phyloP scores from a whole-genome alignment of 2,113 vertebrate species.

The Solea solea region DNA sequence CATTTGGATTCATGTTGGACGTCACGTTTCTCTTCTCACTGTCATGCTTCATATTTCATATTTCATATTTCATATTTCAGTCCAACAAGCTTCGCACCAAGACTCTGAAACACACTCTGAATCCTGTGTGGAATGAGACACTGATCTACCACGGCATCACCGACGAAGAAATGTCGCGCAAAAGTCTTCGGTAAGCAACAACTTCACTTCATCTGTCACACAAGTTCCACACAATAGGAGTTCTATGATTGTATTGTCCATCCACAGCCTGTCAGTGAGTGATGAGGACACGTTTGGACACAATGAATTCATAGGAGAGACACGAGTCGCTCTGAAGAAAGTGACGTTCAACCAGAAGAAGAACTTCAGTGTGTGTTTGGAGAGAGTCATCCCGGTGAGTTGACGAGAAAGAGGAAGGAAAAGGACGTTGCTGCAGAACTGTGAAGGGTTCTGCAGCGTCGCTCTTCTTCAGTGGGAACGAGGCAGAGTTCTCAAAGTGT shows the following conservation, averaged over 20 bases:
- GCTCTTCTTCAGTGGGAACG: too few relatives aligned
- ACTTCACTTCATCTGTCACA: neutral
- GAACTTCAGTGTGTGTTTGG: conserved; percentile 93
- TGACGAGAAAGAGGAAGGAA: too few relatives aligned
- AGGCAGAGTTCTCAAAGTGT: too few relatives aligned
- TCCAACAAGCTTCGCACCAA: conserved; percentile 95
- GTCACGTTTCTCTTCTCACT: neutral
- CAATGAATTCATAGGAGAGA: conserved; percentile 97
- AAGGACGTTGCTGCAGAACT: too few relatives aligned
- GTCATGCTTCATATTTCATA: too few relatives aligned
- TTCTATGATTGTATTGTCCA: neutral
- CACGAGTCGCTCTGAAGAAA: conserved; percentile 92
- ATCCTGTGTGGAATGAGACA: conserved; percentile 92
- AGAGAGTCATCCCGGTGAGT: conserved; percentile 89
- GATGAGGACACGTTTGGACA: conserved; percentile 98
- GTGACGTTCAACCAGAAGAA: conserved; percentile 93
- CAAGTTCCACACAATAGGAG: neutral
- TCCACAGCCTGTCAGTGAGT: conserved; percentile 90
- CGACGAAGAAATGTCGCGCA: conserved; percentile 92
- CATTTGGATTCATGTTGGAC: neutral
- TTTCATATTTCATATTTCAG: too few relatives aligned
- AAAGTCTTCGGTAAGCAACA: conserved; percentile 86
- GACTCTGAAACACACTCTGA: conserved; percentile 91
- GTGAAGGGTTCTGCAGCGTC: too few relatives aligned
- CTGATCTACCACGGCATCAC: conserved; percentile 94